Conservation (phyloP, 2,888 invertebrate genomes). For the Eurytoma californica region DNA sequence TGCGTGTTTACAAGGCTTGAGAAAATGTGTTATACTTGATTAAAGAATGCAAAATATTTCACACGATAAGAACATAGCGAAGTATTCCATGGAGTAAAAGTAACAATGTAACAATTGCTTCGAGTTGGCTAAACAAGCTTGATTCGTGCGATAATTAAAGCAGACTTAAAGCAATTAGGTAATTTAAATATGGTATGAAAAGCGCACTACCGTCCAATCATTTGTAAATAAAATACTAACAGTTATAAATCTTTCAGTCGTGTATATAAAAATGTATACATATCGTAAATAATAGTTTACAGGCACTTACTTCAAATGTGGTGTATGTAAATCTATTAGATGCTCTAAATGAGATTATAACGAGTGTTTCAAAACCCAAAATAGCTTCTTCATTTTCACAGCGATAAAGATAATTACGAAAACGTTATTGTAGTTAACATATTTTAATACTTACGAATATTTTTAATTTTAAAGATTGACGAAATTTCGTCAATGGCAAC, state of each 20-base stretch:
- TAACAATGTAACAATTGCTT: neutral
- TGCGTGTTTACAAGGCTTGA: too few species aligned
- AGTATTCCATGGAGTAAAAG: too few species aligned
- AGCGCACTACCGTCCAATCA: neutral
- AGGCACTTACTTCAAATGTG: neutral
- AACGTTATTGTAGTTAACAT: too few species aligned
- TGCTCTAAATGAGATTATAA: conserved; percentile 1
- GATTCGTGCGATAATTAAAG: conserved; percentile 36
- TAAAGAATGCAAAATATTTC: too few species aligned
- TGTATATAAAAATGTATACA: neutral
- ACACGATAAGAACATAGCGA: too few species aligned
- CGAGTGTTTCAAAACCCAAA: neutral
- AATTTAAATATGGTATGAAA: neutral
- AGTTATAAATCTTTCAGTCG: neutral
- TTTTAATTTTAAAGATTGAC: too few species aligned
- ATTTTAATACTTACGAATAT: too few species aligned
- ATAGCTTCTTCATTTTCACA: too few species aligned
- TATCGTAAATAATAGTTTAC: neutral
- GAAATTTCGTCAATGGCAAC: too few species aligned
- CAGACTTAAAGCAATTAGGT: conserved; percentile 9
- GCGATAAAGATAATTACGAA: too few species aligned
- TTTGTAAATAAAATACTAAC: neutral
- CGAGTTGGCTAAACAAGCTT: conserved; percentile 21
- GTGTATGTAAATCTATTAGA: too few species aligned
- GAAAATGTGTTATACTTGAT: too few species aligned